phyloP scores from a whole-genome alignment of 2,797 vertebrate species.

The Girardinus metallicus region DNA sequence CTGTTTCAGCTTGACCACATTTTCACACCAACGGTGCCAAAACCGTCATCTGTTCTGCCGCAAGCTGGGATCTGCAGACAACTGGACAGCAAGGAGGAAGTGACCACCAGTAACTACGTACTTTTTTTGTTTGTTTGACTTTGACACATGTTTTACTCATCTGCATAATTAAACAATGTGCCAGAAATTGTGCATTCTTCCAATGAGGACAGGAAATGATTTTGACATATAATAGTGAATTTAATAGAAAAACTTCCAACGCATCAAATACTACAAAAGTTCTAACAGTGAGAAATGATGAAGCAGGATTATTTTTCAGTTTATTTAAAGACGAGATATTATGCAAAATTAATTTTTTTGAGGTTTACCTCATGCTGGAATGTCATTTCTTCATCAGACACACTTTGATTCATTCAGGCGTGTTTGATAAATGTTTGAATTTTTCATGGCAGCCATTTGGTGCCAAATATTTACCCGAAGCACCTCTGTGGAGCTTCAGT shows the following conservation, averaged over 20 bases:
- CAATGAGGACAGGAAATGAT: not conserved
- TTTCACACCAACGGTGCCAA: constrained; percentile 23
- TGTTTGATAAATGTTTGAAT: too few relatives aligned
- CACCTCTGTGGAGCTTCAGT: not conserved
- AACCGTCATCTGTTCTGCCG: constrained; percentile 41
- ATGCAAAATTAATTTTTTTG: too few relatives aligned
- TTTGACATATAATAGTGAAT: not conserved
- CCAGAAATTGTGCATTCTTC: not conserved
- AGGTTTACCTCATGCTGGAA: too few relatives aligned
- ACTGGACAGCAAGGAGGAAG: constrained; percentile 6
- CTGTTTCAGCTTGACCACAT: constrained; percentile 51
- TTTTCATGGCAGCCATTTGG: too few relatives aligned
- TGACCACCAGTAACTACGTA: not conserved
- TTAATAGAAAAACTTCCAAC: not conserved
- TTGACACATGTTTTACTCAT: constrained; percentile 12
- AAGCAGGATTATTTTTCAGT: not conserved
- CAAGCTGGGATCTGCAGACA: constrained; percentile 44
- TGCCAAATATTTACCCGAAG: too few relatives aligned
- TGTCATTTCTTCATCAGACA: too few relatives aligned
- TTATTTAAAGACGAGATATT: not conserved
- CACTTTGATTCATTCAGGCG: too few relatives aligned
- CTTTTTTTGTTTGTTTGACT: not conserved
- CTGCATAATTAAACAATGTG: constrained; percentile 13
- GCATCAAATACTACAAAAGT: not conserved
- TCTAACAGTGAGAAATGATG: not conserved